These are phyloP conservation scores for Neoarius graeffei DNA, from an alignment of 2,113 vertebrate species.

Conservation along the genomic window DNA sequence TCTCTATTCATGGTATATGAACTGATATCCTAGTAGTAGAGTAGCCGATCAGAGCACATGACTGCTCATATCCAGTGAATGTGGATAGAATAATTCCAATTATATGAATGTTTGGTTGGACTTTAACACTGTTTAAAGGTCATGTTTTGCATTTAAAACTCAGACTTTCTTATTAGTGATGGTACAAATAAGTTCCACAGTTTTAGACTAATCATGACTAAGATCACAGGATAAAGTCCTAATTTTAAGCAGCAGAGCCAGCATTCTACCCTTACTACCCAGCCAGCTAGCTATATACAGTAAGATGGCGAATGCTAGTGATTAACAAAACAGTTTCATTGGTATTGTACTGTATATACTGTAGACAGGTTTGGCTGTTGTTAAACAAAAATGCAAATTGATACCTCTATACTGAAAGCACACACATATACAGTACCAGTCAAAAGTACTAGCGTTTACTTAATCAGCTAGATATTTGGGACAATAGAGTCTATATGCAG, in stretches of 20 bases:
- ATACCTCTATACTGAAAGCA: neutral
- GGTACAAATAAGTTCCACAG: neutral
- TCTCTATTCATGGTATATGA: too few species aligned
- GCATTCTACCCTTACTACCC: neutral
- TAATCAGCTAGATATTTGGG: neutral
- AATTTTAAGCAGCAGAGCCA: neutral
- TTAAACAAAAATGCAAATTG: neutral
- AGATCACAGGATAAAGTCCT: neutral
- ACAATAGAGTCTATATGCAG: neutral
- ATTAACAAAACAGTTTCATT: neutral
- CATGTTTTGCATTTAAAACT: neutral
- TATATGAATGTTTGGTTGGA: neutral
- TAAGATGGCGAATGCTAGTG: neutral
- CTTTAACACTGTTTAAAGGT: neutral
- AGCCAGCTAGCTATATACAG: neutral
- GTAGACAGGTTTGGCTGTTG: neutral
- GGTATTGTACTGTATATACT: neutral
- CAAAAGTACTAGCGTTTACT: neutral
- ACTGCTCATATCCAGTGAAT: too few species aligned
- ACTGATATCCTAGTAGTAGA: too few species aligned
- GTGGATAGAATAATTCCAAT: neutral
- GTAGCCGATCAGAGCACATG: too few species aligned
- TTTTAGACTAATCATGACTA: neutral
- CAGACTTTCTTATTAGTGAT: neutral
- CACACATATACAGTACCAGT: neutral